phyloP scores from a whole-genome alignment of 2,888 invertebrate species.

The Meteorus colon region DNA sequence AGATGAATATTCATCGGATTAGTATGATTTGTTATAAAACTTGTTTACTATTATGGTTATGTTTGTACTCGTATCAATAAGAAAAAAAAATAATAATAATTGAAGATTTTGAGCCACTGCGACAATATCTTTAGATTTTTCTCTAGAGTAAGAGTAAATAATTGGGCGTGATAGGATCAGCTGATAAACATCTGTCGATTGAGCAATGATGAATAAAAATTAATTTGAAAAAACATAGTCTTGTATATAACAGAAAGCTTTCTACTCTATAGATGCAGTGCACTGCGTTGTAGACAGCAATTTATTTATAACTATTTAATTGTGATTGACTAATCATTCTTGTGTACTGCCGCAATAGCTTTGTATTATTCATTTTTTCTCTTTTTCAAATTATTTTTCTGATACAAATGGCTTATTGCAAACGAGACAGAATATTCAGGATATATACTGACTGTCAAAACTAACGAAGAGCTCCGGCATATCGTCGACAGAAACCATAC shows the following conservation, averaged over 20 bases:
- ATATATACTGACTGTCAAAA: constrained; percentile 87
- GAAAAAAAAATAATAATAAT: constrained; percentile 36
- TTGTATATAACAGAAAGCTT: neutral
- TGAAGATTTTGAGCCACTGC: constrained; percentile 27
- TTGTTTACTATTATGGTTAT: constrained; percentile 35
- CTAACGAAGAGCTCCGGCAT: constrained; percentile 96
- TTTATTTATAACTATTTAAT: constrained; percentile 22
- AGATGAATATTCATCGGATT: constrained; percentile 70
- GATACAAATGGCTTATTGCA: neutral
- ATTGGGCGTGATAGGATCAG: neutral
- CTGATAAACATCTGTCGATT: neutral
- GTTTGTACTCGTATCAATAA: constrained; percentile 13
- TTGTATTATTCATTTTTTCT: neutral
- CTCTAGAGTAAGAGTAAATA: neutral
- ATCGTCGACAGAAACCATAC: constrained; percentile 95
- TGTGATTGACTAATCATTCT: constrained; percentile 25
- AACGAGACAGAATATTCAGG: constrained; percentile 18
- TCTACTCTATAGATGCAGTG: constrained; percentile 1
- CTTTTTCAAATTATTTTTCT: neutral
- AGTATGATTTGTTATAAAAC: constrained; percentile 58
- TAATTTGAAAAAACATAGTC: neutral
- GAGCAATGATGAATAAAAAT: too few species aligned
- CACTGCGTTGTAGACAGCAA: constrained; percentile 10
- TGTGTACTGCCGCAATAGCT: constrained; percentile 25
- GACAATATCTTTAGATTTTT: constrained; percentile 13